Conservation (phyloP, 1,140 invertebrate genomes). For the Phymorhynchus buccinoides region DNA sequence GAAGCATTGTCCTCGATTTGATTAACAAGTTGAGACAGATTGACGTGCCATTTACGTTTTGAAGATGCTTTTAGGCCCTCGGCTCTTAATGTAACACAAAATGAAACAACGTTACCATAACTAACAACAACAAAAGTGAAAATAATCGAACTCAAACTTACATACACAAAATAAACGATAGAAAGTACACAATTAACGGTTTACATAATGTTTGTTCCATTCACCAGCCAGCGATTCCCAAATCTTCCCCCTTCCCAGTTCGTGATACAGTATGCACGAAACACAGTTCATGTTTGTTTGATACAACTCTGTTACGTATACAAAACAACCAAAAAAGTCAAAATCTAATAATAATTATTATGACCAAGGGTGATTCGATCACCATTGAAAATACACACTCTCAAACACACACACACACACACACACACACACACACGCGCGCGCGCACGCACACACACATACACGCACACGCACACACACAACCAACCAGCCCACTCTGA, state of each 20-base stretch:
- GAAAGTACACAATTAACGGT: neutral
- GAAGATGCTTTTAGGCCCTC: too few relatives aligned
- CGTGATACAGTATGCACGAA: neutral
- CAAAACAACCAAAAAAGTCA: neutral
- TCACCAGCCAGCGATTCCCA: neutral
- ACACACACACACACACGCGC: neutral
- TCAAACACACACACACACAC: neutral
- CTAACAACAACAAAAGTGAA: too few relatives aligned
- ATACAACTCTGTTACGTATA: neutral
- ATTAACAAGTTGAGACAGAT: too few relatives aligned
- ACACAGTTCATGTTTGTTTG: neutral
- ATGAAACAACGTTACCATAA: too few relatives aligned
- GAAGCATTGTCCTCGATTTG: too few relatives aligned
- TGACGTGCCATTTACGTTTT: too few relatives aligned
- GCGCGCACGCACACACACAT: constrained; percentile 1
- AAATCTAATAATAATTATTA: neutral
- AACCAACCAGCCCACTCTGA: neutral
- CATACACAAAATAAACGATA: too few relatives aligned
- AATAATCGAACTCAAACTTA: too few relatives aligned
- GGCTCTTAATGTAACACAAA: too few relatives aligned
- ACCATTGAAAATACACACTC: too few relatives aligned
- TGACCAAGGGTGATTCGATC: neutral
- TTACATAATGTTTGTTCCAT: neutral
- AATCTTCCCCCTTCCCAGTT: neutral
- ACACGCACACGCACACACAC: neutral